Evolutionary conservation across 2,888 invertebrate genomes (phyloP).

Genomic region (Epirrita christyi): DNA sequence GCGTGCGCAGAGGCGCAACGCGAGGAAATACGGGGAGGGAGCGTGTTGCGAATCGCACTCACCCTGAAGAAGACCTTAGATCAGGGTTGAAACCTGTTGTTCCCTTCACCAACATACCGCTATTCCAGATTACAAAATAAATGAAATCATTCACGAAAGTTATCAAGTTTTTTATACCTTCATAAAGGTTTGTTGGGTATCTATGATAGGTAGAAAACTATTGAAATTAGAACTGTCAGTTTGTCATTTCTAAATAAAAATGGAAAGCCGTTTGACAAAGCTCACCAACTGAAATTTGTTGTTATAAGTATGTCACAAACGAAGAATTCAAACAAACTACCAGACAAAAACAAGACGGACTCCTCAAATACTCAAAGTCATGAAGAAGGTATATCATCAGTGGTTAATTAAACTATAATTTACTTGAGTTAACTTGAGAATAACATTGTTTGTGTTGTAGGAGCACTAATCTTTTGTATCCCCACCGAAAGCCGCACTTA

Average conservation of each 20-base stretch:
- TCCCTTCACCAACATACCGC: too few relatives aligned
- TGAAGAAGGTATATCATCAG: constrained; percentile 62
- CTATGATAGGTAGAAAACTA: constrained; percentile 39
- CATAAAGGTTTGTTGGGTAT: constrained; percentile 4
- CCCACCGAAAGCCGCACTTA: constrained; percentile 67
- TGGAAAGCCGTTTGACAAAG: constrained; percentile 77
- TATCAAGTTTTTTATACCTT: neutral
- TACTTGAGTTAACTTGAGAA: neutral
- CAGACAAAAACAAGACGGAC: constrained; percentile 68
- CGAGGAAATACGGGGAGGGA: too few relatives aligned
- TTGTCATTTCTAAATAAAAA: constrained; percentile 64
- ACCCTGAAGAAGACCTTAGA: too few relatives aligned
- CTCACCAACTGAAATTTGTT: constrained; percentile 79
- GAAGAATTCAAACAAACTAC: constrained; percentile 74
- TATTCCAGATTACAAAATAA: too few relatives aligned
- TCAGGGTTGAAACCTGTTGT: too few relatives aligned
- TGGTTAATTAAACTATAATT: neutral
- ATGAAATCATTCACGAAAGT: too few relatives aligned
- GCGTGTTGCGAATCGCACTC: too few relatives aligned
- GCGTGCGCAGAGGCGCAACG: too few relatives aligned
- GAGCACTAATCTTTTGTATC: constrained; percentile 58
- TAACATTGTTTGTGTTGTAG: constrained; percentile 52
- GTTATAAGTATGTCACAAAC: constrained; percentile 80
- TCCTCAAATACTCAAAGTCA: constrained; percentile 52
- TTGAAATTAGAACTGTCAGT: constrained; percentile 73